A percentile compares a stretch with the other conserved stretches of the same genome.
These are phyloP conservation scores for Uria aalge DNA, from an alignment of 2,113 vertebrate genomes.

Conservation along the genomic window DNA sequence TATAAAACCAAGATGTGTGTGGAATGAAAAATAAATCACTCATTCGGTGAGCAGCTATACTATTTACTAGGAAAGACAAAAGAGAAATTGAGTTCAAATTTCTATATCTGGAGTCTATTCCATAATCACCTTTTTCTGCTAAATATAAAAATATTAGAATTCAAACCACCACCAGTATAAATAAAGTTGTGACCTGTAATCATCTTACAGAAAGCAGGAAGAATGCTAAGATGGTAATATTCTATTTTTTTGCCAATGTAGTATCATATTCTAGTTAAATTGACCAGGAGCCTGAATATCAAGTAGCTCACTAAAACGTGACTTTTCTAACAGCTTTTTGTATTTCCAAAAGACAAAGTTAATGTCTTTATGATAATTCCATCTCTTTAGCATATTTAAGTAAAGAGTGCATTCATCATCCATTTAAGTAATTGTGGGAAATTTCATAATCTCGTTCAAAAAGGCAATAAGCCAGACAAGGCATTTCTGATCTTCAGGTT, in stretches of 20 bases:
- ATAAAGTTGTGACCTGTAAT: slow-evolving; percentile 3
- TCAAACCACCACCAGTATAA: background rate
- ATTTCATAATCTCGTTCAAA: background rate
- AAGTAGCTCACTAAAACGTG: background rate
- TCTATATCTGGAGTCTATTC: background rate
- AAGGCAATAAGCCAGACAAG: background rate
- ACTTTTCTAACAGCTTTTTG: background rate
- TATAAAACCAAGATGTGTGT: background rate
- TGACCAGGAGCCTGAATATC: background rate
- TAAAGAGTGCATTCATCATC: background rate
- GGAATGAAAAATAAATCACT: background rate
- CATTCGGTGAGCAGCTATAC: background rate
- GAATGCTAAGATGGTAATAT: background rate
- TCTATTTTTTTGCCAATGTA: background rate
- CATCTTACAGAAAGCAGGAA: background rate
- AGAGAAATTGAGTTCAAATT: background rate
- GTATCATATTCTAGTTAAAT: background rate
- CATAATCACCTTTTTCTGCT: background rate
- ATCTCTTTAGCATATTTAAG: background rate
- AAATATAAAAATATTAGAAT: slow-evolving; percentile 9
- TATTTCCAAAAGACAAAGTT: background rate
- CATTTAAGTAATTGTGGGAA: background rate
- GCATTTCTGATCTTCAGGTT: background rate
- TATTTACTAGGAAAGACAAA: background rate
- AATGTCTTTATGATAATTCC: background rate